Base-by-base conservation (phyloP, 2,888 invertebrate species). In the Petrolisthes cinctipes region DNA sequence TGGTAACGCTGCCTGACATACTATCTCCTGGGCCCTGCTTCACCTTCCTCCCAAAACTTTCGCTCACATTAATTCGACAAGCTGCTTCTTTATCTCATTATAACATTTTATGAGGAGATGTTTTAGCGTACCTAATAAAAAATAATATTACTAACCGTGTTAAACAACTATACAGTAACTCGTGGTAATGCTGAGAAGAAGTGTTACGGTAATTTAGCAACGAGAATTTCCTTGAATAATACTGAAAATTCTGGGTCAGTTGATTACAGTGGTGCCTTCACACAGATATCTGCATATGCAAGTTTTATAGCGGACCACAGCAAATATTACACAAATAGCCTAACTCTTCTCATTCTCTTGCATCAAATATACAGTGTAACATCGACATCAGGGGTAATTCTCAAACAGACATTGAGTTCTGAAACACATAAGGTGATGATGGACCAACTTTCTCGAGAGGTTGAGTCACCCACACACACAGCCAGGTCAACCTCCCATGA, bases 241-340 rank as follows among this genome's bases (percentile, higher is more conserved):
- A 66, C 17, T 82, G 81, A 66, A 66, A 66, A 23, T 66, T 82
- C 66, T 82, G 53, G 81, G 81, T 82, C 81, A 66, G n/a, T 66
- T 20, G 81, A 66, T 66, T 82, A 82, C 81, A 66, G 66, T 11
- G 61, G 51, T 11, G 81, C 37, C 66, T 66, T 9, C 23, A 66
- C 4, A 53, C 81, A 66, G 66, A 61, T 66, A 66, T 82, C 81
- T 66, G n/a, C 23, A 54, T 82, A 66, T 82, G 61, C 14, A 14
- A 11, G n/a, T 82, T 66, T 66, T 37, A 66, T 53, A 66, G 14
- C 14, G 14, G 66, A 82, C 61, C 54, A 37, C 37, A 14, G 23
- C 37, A n/a, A n/a, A 57, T 37, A 37, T 37, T 37, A 37, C 37
- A 37, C 37, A 37, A 37, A 37, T 37, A 37, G 37, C 37, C 37